Evolutionary conservation across 2,797 vertebrate genomes (phyloP), one percentile per base, ranked within the genome.

Genomic region (Streptopelia turtur): DNA sequence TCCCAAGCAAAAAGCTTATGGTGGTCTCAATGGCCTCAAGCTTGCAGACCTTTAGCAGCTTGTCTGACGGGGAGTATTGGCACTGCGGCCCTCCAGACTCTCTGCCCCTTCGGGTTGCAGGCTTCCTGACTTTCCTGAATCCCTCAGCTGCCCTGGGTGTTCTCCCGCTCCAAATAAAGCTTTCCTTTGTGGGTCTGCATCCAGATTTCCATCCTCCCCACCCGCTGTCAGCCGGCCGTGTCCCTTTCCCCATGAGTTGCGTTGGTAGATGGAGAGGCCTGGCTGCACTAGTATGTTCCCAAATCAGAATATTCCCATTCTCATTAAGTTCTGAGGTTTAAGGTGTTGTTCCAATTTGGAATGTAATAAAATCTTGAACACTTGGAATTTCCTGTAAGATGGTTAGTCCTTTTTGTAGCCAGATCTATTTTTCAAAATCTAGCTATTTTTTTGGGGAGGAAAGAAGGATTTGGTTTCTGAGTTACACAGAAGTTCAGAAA

Each of bases 401-500:
- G 37, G 71, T 72, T 83, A 56, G 53, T 75, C 33, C 47, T 5
- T 86, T 89, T 88, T 81, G 49, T 78, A 93, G 81, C 92, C 83
- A 89, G 75, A 71, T 95, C 49, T 87, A 0, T 87, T 95, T 94
- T 93, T 90, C 57, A 83, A 87, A 87, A 87, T 20, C 8, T 64
- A 47, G 53, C 49, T 75, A 0, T 83, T 85, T 95, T 94, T 94
- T 83, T 3, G 37, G 23, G 68, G 33, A 77, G 60, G 77, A 90
- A 88, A 82, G 53, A 83, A 75, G 49, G 85, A 77, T 96, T 91
- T 87, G 53, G 68, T 96, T 94, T 94, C 87, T 77, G 71, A 87
- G 71, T 89, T 93, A 85, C 75, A 52, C 41, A 90, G 53, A 93
- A 95, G 76, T 95, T 95, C 65, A 92, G 72, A 93, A 95, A 95